Base-by-base conservation (phyloP, 2,797 vertebrate species). In the Bryconaethiops microstoma region DNA sequence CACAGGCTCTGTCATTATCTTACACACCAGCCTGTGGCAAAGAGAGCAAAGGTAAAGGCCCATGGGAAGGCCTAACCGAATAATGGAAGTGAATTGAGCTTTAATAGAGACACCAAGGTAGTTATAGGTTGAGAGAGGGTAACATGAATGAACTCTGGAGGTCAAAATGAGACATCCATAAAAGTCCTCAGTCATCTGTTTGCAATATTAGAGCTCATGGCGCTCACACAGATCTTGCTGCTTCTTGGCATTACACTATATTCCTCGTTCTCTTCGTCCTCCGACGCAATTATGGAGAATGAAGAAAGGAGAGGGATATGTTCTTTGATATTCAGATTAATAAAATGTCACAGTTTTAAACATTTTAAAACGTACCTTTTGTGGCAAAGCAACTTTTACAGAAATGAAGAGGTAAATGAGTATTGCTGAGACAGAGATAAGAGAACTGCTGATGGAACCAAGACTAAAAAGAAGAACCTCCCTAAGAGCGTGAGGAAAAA, bases 61-160 rank as follows among this genome's bases (percentile, higher is more conserved):
- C 54, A 84, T 70, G n/a, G 68, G 59, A 35, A 13, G 23, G 16
- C 45, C 40, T 74, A 64, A 42, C 29, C 9, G 4, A 55, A 13
- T 25, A 76, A 29, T 14, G 52, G 17, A 21, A 71, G 62, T 25
- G 62, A 74, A 67, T 4, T 48, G 65, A 45, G 29, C 59, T 80
- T 83, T 83, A 87, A 85, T 77, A 78, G 79, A 84, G 77, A 76
- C 84, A 83, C 21, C 48, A 67, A 21, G 62, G 16, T 40, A 48
- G 55, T 73, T 74, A 83, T 79, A 65, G 64, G 69, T 50, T 40
- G 8, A 78, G 59, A 76, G 42, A 19, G 62, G 74, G 75, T 78
- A 69, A 73, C 64, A 70, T 39, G 40, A 52, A 74, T 55, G 42
- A 42, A 67, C 59, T 76, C 25, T 75, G 7, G 54, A 57, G 65